Conservation (phyloP, 2,888 invertebrate species). For the Hydropsyche betteni region DNA sequence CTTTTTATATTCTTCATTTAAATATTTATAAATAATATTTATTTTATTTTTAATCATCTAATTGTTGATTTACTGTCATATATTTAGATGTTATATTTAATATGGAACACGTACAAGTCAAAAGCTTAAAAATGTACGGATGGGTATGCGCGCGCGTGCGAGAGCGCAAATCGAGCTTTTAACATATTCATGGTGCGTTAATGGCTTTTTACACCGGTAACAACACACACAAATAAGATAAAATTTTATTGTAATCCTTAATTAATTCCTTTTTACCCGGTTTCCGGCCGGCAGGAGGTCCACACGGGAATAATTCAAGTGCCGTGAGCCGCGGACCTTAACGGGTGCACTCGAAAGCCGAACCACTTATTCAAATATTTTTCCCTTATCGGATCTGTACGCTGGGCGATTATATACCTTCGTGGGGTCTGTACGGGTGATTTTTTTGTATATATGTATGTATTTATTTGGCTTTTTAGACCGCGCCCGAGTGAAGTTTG, state of each 20-base stretch:
- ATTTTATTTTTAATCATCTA: too few relatives aligned
- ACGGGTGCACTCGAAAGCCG: conserved; percentile 12
- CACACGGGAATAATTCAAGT: not conserved
- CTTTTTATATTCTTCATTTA: too few relatives aligned
- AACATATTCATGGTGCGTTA: conserved; percentile 25
- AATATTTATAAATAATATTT: too few relatives aligned
- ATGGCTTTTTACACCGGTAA: conserved; percentile 19
- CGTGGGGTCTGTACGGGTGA: not conserved
- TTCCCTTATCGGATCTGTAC: conserved; percentile 14
- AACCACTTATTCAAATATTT: conserved; percentile 27
- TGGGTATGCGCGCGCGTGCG: not conserved
- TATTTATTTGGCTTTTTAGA: too few relatives aligned
- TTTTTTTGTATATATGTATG: too few relatives aligned
- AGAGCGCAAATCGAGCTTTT: conserved; percentile 21
- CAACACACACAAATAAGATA: conserved; percentile 28
- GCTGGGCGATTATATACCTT: conserved; percentile 5
- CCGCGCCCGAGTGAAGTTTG: not conserved
- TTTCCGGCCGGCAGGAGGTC: conserved; percentile 21
- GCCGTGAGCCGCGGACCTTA: conserved; percentile 7
- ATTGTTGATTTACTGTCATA: too few relatives aligned
- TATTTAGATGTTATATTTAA: too few relatives aligned
- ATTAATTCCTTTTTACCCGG: conserved; percentile 21
- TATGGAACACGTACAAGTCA: too few relatives aligned
- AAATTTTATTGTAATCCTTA: conserved; percentile 32
- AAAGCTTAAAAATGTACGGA: too few relatives aligned